Evolutionary conservation across 2,888 invertebrate species (phyloP).

Genomic region (Cataglyphis livida): DNA sequence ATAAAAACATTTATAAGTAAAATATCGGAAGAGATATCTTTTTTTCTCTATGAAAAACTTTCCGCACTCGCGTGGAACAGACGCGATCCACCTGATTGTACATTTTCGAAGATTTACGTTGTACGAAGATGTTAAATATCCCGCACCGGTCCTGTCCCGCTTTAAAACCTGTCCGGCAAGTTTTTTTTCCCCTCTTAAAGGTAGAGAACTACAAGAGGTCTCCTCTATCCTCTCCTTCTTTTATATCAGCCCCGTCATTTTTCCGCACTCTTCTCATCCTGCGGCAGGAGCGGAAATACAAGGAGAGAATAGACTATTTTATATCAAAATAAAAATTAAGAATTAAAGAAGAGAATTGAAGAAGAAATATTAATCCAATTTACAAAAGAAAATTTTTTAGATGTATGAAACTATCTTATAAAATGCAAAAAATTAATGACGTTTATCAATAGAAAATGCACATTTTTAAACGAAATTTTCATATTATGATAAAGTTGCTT

Average conservation of each 20-base stretch:
- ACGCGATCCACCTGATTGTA: constrained; percentile 38
- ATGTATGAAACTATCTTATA: background rate
- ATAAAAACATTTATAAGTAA: background rate
- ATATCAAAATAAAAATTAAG: constrained; percentile 22
- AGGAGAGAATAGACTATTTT: background rate
- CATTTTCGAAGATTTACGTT: constrained; percentile 53
- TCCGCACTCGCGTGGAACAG: constrained; percentile 2
- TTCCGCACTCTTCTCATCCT: constrained; percentile 22
- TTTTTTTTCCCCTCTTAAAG: constrained; percentile 65
- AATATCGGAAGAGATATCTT: background rate
- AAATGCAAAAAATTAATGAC: background rate
- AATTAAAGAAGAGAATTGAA: background rate
- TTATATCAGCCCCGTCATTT: constrained; percentile 38
- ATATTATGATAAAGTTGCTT: background rate
- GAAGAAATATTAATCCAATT: background rate
- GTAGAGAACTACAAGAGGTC: constrained; percentile 53
- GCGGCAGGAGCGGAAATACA: background rate
- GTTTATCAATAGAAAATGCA: background rate
- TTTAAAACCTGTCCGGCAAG: constrained; percentile 79
- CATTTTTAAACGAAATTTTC: background rate
- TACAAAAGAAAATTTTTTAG: background rate
- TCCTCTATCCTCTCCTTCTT: constrained; percentile 17
- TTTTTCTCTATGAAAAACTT: background rate
- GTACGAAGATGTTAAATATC: constrained; percentile 67
- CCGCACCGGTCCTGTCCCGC: constrained; percentile 61